Evolutionary conservation across 1,140 invertebrate genomes (phyloP).

Genomic region (Zaprionus vittiger): DNA sequence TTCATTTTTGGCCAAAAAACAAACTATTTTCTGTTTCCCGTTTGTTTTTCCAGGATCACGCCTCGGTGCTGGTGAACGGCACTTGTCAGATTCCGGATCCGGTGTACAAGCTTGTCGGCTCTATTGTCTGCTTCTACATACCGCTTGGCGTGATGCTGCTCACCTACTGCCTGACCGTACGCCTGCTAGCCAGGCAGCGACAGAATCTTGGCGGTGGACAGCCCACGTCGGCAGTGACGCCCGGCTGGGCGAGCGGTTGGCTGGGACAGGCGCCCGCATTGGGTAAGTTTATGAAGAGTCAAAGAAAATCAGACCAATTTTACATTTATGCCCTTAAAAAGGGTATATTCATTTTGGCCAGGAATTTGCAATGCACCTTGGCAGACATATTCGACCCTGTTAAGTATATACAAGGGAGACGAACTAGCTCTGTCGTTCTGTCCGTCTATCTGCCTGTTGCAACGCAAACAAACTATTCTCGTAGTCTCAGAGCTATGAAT

Average conservation of each 20-base stretch:
- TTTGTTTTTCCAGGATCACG: slow-evolving; percentile 88
- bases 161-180: slow-evolving; percentile 95
- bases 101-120: slow-evolving; percentile 95
- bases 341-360: too few relatives aligned
- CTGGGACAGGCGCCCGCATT: slow-evolving; percentile 86
- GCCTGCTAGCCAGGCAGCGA: slow-evolving; percentile 90
- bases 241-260: slow-evolving; percentile 87
- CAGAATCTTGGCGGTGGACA: slow-evolving; percentile 88
- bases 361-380: too few relatives aligned
- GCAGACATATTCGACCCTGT: too few relatives aligned
- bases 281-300: slow-evolving; percentile 84
- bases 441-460: too few relatives aligned
- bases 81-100: slow-evolving; percentile 94
- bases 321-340: background rate
- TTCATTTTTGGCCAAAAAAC: background rate
- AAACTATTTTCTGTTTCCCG: slow-evolving; percentile 22
- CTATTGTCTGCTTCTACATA: slow-evolving; percentile 97
- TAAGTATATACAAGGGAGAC: too few relatives aligned
- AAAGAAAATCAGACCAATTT: background rate
- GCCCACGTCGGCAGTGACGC: slow-evolving; percentile 67
- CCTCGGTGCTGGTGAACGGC: slow-evolving; percentile 91
- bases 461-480: too few relatives aligned
- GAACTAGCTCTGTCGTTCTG: too few relatives aligned
- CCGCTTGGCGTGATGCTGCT: slow-evolving; percentile 97
- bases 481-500: too few relatives aligned